Evolutionary conservation across 2,113 vertebrate genomes (phyloP).

Genomic region (Polypterus senegalus): DNA sequence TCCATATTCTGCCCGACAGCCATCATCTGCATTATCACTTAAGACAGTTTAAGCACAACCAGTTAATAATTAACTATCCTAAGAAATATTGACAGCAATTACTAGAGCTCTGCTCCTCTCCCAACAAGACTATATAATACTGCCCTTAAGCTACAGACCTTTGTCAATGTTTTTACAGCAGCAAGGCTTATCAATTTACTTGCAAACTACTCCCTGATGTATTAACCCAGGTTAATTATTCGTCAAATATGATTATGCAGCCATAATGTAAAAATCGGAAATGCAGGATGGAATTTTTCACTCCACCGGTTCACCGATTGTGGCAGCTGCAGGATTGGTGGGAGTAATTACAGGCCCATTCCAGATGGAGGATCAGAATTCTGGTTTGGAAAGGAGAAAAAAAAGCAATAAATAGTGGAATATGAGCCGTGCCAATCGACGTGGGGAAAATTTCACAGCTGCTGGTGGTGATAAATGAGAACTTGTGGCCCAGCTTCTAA

Average conservation of each 20-base stretch:
- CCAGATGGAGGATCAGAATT: conserved; percentile 52
- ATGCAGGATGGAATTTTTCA: conserved; percentile 79
- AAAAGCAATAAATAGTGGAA: conserved; percentile 56
- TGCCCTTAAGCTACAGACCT: conserved; percentile 30
- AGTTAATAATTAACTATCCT: conserved; percentile 45
- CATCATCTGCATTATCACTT: conserved; percentile 38
- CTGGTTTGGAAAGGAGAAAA: conserved; percentile 35
- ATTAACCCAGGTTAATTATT: conserved; percentile 84
- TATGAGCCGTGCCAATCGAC: conserved; percentile 55
- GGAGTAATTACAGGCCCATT: conserved; percentile 70
- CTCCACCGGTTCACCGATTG: conserved; percentile 74
- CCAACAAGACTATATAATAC: conserved; percentile 15
- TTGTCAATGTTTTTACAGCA: conserved; percentile 32
- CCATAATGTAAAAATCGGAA: conserved; percentile 70
- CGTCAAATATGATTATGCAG: conserved; percentile 80
- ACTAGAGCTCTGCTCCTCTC: conserved; percentile 16
- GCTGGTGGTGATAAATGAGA: conserved; percentile 65
- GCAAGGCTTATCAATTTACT: conserved; percentile 70
- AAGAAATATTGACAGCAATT: conserved; percentile 16
- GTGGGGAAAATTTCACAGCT: conserved; percentile 61
- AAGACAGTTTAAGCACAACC: conserved; percentile 32
- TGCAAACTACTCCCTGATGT: conserved; percentile 69
- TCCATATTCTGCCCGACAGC: not conserved
- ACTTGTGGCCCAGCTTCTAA: conserved; percentile 57
- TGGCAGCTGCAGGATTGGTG: conserved; percentile 65